Conservation (phyloP, 35 echinoderm and acorn worm genomes). For the Eucidaris tribuloides region DNA sequence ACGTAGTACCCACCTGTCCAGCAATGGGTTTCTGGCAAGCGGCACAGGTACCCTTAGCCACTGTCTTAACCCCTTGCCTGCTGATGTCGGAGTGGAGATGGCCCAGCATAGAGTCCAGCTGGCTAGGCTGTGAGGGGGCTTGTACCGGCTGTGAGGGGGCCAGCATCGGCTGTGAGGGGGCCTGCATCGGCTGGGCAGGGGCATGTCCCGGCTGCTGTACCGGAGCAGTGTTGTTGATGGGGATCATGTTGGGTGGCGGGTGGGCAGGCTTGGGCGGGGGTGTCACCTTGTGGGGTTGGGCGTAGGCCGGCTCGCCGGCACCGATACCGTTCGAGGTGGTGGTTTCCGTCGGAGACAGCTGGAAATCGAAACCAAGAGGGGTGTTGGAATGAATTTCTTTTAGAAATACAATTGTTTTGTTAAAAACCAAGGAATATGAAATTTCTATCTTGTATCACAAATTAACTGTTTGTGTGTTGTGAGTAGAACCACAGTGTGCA, state of each 20-base stretch:
- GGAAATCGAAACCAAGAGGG: not conserved
- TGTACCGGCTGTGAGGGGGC: not conserved
- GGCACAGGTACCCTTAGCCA: constrained; percentile 92
- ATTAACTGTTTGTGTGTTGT: too few species aligned
- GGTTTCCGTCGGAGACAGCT: constrained; percentile 25
- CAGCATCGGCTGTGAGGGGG: not conserved
- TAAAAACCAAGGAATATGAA: too few species aligned
- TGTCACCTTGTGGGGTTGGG: constrained; percentile 20
- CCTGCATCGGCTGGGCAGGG: not conserved
- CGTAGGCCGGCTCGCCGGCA: constrained; percentile 21
- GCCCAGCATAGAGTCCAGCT: constrained; percentile 83
- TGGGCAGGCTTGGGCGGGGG: constrained; percentile 17
- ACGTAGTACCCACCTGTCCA: constrained; percentile 61
- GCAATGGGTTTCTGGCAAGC: constrained; percentile 94
- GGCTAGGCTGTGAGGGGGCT: constrained; percentile 26
- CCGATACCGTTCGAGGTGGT: not conserved
- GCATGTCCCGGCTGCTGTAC: not conserved
- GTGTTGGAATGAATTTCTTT: too few species aligned
- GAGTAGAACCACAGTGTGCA: too few species aligned
- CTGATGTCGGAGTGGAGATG: constrained; percentile 87
- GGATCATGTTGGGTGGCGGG: not conserved
- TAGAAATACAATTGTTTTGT: too few species aligned
- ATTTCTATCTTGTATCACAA: too few species aligned
- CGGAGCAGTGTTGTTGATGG: constrained; percentile 15
- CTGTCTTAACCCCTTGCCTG: constrained; percentile 87